These are phyloP conservation scores for Xestobium rufovillosum DNA, from an alignment of 2,888 invertebrate genomes.

Conservation along the genomic window DNA sequence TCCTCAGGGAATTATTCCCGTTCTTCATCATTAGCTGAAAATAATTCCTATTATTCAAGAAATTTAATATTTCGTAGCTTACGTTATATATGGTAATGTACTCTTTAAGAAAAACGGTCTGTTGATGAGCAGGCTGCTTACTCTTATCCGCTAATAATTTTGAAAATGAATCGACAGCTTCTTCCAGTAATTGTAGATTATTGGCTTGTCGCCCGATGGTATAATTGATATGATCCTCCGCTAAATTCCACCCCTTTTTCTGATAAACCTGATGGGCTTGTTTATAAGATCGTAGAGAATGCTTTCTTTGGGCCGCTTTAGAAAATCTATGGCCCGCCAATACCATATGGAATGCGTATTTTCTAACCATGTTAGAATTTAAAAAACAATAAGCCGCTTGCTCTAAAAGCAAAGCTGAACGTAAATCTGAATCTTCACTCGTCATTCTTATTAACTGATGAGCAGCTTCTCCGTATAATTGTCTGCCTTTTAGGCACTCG, in stretches of 20 bases:
- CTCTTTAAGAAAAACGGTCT: conserved; percentile 76
- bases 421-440: conserved; percentile 93
- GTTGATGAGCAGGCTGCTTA: conserved; percentile 64
- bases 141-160: conserved; percentile 65
- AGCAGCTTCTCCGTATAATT: conserved; percentile 85
- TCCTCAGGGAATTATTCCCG: conserved; percentile 42
- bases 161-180: conserved; percentile 68
- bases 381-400: conserved; percentile 93
- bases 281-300: conserved; percentile 84
- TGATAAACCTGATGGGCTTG: conserved; percentile 76
- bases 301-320: conserved; percentile 86
- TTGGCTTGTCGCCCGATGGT: conserved; percentile 87
- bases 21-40: conserved; percentile 38
- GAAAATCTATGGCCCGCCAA: conserved; percentile 92
- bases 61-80: no score
- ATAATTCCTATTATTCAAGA: conserved; percentile 9
- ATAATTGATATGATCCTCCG: conserved; percentile 93
- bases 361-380: conserved; percentile 69
- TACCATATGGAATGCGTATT: conserved; percentile 95
- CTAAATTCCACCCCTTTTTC: conserved; percentile 79
- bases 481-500: conserved; percentile 74
- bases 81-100: conserved; percentile 81
- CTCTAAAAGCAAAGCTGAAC: conserved; percentile 88
- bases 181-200: conserved; percentile 63
- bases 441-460: conserved; percentile 92